Evolutionary conservation across 1,140 invertebrate species (phyloP), one percentile per base, ranked within the genome.

Genomic region (Campodea augens): DNA sequence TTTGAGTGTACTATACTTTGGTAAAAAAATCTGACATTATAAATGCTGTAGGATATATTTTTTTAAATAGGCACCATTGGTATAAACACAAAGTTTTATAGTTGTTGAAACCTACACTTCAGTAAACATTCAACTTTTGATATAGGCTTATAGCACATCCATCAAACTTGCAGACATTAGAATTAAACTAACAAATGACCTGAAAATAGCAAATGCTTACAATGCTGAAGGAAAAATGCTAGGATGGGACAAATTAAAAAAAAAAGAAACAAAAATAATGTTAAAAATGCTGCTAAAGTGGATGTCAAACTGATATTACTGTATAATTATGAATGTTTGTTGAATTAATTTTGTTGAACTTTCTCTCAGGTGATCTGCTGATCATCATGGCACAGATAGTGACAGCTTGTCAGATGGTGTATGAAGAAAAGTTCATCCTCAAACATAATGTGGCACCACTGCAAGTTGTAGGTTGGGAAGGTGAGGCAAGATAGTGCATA

Each of bases 401-500:
- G 51, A 78, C 78, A n/a, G 81, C 88, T 1, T 67, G 75, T 40
- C 88, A 95, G 67, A 92, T 95, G 81, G 87, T 95, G 0, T 75
- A 86, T 41, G 91, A 97, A 65, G 89, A 97, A 61, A 91, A 88
- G 65, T 91, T 77, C 66, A 71, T 95, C 1, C 64, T 71, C 38
- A 73, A 77, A 29, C 68, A 79, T 44, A 81, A 92, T 61, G 85
- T 95, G 36, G 80, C 85, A 1, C 71, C 80, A 4, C 58, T 84
- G 47, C 81, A 76, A 67, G 89, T 85, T 21, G 84, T 93, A 32
- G 91, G 91, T 4, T 91, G 82, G 81, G 90, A 96, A 72, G 91
- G 81, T 74, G 59, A 52, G 45, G 51, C 25, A 25, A 25, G 12
- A 13, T 25, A 29, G 18, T 45, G 29, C 23, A 27, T 12, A 43